Percentiles rank a stretch among this genome's conserved stretches.
Evolutionary conservation across 1,140 invertebrate species (phyloP).

Genomic region (Drosophila oshimai): DNA sequence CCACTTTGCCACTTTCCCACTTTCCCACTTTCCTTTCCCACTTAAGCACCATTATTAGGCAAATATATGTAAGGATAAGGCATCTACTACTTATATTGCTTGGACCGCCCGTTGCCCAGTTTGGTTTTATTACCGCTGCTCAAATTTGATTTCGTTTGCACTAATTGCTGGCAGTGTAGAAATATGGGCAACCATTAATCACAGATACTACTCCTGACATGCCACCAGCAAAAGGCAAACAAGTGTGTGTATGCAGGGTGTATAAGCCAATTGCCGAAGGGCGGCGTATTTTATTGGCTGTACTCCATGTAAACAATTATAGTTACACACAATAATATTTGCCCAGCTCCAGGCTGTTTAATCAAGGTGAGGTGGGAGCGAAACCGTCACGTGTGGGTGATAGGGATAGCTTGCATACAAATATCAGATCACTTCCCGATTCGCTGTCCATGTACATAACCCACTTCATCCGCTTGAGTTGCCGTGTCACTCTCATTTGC

Average conservation of each 20-base stretch:
- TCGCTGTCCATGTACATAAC: neutral
- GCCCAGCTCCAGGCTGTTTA: constrained; percentile 19
- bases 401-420: neutral
- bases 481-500: neutral
- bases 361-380: neutral
- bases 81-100: constrained; percentile 1
- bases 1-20: neutral
- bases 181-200: constrained; percentile 69
- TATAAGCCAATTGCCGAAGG: neutral
- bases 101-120: constrained; percentile 5
- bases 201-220: constrained; percentile 41
- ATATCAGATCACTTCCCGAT: constrained; percentile 31
- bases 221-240: neutral
- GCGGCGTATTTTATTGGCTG: constrained; percentile 53
- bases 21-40: neutral
- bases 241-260: neutral
- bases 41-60: constrained; percentile 74
- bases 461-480: neutral
- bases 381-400: neutral
- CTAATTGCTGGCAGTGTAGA: constrained; percentile 70
- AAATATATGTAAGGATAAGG: constrained; percentile 38
- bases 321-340: constrained; percentile 61
- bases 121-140: constrained; percentile 39
- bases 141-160: constrained; percentile 70
- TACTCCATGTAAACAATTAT: constrained; percentile 67